These are phyloP conservation scores for Gasterosteus aculeatus DNA, from an alignment of 2,113 vertebrate genomes.

Conservation along the genomic window DNA sequence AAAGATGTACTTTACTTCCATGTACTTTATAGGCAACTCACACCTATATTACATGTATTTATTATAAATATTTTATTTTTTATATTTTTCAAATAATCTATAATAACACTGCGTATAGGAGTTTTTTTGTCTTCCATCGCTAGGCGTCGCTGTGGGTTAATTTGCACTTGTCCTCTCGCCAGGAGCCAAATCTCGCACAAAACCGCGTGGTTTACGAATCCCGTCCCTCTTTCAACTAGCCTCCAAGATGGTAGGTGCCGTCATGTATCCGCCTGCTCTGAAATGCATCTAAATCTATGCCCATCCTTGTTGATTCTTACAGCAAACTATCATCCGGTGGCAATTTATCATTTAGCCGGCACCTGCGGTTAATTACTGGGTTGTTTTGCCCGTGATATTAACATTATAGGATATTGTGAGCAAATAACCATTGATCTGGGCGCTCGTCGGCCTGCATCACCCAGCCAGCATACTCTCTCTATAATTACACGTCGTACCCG, in stretches of 20 bases:
- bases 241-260: constrained; percentile 82
- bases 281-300: constrained; percentile 44
- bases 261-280: not conserved
- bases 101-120: too few species aligned
- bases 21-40: too few species aligned
- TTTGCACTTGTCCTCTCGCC: not conserved
- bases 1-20: too few species aligned
- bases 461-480: too few species aligned
- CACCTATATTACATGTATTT: too few species aligned
- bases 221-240: constrained; percentile 75
- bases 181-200: constrained; percentile 62
- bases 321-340: not conserved
- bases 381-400: not conserved
- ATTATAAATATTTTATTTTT: too few species aligned
- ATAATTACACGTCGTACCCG: fast-evolving
- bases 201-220: constrained; percentile 70
- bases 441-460: constrained; percentile 17
- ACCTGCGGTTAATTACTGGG: fast-evolving
- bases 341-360: fast-evolving
- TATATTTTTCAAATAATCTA: too few species aligned
- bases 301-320: constrained; percentile 51
- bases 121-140: constrained; percentile 2
- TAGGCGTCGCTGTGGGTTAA: constrained; percentile 59
- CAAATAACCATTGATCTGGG: not conserved
- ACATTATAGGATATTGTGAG: not conserved